phyloP scores from a whole-genome alignment of 2,113 vertebrate species.

The Psammodynastes pulverulentus region DNA sequence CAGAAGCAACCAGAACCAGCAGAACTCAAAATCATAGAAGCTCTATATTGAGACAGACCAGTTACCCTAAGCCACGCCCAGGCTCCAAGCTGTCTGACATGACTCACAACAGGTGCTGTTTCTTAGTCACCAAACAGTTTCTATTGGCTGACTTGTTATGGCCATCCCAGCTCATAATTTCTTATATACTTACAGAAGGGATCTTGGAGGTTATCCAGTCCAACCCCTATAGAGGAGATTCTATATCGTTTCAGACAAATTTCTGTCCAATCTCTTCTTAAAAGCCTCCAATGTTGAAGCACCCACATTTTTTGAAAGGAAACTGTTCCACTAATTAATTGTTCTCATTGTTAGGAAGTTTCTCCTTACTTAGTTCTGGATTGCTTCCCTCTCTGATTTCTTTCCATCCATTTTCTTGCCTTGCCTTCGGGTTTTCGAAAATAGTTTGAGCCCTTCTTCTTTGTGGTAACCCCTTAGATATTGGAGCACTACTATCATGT shows the following conservation, averaged over 20 bases:
- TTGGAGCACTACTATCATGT: background rate
- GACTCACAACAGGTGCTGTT: no score
- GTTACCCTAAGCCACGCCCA: no score
- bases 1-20: no score
- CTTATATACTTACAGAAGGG: no score
- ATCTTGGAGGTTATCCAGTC: background rate
- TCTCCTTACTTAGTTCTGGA: background rate
- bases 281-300: background rate
- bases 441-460: background rate
- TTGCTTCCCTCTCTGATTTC: background rate
- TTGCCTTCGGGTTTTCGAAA: background rate
- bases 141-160: no score
- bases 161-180: no score
- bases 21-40: no score
- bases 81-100: no score
- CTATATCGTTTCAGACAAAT: background rate
- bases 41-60: no score
- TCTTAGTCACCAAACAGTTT: no score
- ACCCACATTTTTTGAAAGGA: background rate
- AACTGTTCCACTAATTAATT: background rate
- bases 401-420: background rate
- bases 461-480: background rate
- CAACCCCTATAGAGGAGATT: no score
- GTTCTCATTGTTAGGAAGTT: background rate
- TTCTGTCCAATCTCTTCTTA: background rate